These are phyloP conservation scores for Halcyon smyrnensis DNA, from an alignment of 2,797 vertebrate species.

Conservation along the genomic window DNA sequence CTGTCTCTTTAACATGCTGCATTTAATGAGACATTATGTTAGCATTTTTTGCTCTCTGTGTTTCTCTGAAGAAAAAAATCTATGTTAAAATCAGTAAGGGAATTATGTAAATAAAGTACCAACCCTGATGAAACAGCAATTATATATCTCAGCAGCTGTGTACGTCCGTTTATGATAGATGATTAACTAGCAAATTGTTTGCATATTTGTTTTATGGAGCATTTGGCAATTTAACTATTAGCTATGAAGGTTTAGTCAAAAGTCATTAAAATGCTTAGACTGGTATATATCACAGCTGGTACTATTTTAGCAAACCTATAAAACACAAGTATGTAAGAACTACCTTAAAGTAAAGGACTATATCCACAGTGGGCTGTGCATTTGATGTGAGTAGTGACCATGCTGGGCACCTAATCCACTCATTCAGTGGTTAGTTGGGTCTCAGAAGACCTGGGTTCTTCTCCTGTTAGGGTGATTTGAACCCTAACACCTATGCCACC, in stretches of 20 bases:
- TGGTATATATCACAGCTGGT: constrained; percentile 60
- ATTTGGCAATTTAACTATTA: constrained; percentile 78
- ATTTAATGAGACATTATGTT: constrained; percentile 73
- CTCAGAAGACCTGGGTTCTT: not conserved
- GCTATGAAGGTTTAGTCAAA: constrained; percentile 76
- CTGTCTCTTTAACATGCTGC: constrained; percentile 57
- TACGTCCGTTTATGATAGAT: constrained; percentile 66
- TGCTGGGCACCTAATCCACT: not conserved
- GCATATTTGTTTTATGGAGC: constrained; percentile 78
- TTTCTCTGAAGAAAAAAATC: constrained; percentile 6
- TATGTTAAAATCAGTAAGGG: constrained; percentile 66
- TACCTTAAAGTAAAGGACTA: not conserved
- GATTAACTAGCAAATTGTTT: constrained; percentile 80
- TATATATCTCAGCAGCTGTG: constrained; percentile 78
- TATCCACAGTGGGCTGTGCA: not conserved
- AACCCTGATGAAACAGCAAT: constrained; percentile 74
- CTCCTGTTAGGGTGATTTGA: not conserved
- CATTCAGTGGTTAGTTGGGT: rapidly evolving
- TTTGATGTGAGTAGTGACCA: not conserved
- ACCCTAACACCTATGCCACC: not conserved
- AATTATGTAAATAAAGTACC: constrained; percentile 78
- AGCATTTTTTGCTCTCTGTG: constrained; percentile 2
- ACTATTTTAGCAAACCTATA: constrained; percentile 50
- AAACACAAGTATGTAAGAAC: constrained; percentile 31
- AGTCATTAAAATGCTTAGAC: constrained; percentile 74